Conservation (phyloP, 1,140 invertebrate species). For the Condylostylus longicornis region DNA sequence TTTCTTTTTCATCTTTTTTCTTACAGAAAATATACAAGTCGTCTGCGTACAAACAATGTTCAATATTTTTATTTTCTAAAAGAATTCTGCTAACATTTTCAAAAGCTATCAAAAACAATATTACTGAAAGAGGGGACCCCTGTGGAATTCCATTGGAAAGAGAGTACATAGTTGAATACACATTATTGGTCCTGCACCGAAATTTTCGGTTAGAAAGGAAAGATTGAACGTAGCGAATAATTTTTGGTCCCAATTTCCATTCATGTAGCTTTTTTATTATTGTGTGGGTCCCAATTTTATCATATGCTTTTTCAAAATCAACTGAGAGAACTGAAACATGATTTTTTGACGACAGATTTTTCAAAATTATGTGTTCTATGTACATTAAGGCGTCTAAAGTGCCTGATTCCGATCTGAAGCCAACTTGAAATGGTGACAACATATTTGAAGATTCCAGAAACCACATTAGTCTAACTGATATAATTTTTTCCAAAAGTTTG, state of each 20-base stretch:
- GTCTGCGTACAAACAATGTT: conserved; percentile 8
- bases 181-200: conserved; percentile 3
- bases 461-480: conserved; percentile 2
- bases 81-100: conserved; percentile 7
- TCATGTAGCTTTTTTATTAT: not conserved
- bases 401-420: conserved; percentile 2
- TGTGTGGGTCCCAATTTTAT: conserved; percentile 1
- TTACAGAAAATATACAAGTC: conserved; percentile 8
- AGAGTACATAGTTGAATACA: not conserved
- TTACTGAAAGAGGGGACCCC: conserved; percentile 9
- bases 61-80: conserved; percentile 4
- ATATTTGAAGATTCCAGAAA: not conserved
- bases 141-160: conserved; percentile 9
- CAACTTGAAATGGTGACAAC: conserved; percentile 2
- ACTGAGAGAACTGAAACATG: not conserved
- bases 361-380: conserved; percentile 1
- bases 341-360: not conserved
- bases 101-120: conserved; percentile 10
- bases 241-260: conserved; percentile 8
- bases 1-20: too few relatives aligned
- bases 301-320: not conserved
- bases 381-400: conserved; percentile 1
- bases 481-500: conserved; percentile 2
- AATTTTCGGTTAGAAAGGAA: conserved; percentile 5
- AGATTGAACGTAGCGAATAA: conserved; percentile 6